phyloP scores from a whole-genome alignment of 1,140 invertebrate genomes.

The Apis dorsata region DNA sequence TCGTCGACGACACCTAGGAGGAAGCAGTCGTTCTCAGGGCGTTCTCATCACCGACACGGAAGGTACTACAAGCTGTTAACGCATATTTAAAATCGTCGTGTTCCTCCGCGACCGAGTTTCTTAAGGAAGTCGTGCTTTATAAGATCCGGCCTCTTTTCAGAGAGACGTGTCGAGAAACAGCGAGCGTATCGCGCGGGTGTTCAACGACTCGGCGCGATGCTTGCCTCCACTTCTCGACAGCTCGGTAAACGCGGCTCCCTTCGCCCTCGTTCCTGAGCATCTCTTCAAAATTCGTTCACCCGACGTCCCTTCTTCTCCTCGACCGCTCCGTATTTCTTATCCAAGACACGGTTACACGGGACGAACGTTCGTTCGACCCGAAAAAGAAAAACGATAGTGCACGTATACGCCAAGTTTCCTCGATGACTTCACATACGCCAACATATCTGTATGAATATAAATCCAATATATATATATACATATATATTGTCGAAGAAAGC shows the following conservation, averaged over 20 bases:
- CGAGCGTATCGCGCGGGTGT: conserved; percentile 8
- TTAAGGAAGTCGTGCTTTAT: conserved; percentile 16
- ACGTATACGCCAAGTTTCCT: background rate
- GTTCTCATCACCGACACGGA: conserved; percentile 23
- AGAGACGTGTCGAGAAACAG: conserved; percentile 15
- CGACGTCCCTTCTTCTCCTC: background rate
- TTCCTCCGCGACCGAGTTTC: conserved; percentile 7
- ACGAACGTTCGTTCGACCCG: too few species aligned
- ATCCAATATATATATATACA: too few species aligned
- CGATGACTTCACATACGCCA: background rate
- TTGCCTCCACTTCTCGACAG: conserved; percentile 34
- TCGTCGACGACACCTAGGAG: conserved; percentile 32
- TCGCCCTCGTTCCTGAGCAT: background rate
- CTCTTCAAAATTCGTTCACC: conserved; percentile 29
- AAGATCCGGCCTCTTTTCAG: background rate
- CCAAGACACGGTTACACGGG: background rate
- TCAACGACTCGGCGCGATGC: conserved; percentile 34
- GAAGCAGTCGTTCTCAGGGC: background rate
- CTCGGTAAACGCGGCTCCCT: conserved; percentile 23
- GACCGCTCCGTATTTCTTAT: background rate
- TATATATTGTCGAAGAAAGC: too few species aligned
- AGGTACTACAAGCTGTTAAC: conserved; percentile 42
- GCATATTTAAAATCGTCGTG: conserved; percentile 36
- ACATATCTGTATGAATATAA: too few species aligned
- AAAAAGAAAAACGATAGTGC: background rate